Evolutionary conservation across 2,797 vertebrate genomes (phyloP), one percentile per base, ranked within the genome.

Genomic region (Graptemys geographica): DNA sequence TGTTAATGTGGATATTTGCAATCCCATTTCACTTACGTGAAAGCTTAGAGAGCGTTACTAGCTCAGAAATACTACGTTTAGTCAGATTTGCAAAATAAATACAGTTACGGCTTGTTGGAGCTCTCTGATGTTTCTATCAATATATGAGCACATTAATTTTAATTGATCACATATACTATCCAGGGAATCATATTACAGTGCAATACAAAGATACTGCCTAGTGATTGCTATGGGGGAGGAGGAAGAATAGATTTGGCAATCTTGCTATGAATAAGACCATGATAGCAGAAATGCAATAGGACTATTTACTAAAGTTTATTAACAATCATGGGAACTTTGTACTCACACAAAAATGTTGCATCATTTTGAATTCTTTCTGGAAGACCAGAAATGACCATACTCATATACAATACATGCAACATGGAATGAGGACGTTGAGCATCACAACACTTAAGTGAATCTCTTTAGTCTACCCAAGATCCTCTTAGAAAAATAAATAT

Each of bases 341-440:
- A 72, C 19, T 31, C 16, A 41, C 27, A 62, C 2, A 49, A 5
- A 28, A 92, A 86, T 21, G 5, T 37, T 4, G 98, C 96, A 80
- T 99, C 99, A 41, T 98, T 98, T 90, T 98, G 98, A 96, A 99
- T 99, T 96, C 99, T 98, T 97, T 99, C 99, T 99, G 96, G 21
- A 93, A 90, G 59, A 81, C 52, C 37, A 96, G 37, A 95, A 96
- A 94, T 47, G 94, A 12, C 3, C 87, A 88, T 83, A 92, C 7
- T 93, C 69, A 25, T 37, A 72, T n/a, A 19, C 11, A 76, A 47
- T 13, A 41, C 25, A 76, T 31, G 25, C 44, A 78, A 78, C 27
- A 8, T 41, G n/a, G 69, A 41, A 72, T 72, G 37, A 41, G 69
- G 37, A 41, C 8, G 11, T 6, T 69, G n/a, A 69, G n/a, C 37